Base-by-base conservation (phyloP, 2,797 vertebrate genomes). In the Scomberomorus guttatus region DNA sequence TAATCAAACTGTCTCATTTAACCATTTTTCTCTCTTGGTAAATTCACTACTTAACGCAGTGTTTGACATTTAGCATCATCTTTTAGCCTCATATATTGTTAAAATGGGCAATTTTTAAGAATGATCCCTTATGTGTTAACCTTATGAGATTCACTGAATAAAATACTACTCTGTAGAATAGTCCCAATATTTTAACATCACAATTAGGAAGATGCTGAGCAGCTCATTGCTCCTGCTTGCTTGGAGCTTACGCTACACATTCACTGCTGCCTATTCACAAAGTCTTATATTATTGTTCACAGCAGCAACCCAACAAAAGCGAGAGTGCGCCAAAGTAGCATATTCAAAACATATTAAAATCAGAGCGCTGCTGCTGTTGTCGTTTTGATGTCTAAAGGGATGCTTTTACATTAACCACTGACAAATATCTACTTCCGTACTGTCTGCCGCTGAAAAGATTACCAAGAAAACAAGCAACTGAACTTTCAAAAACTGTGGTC, bases 291-390 rank as follows among this genome's bases (percentile, higher is more conserved):
- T 83, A 64, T 80, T 81, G 81, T 84, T 85, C 83, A 74, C 63
- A 82, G 87, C 73, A 39, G 64, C 72, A 34, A 59, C 66, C 74
- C 52, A 60, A 76, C 72, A 70, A 55, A 39, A 75, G 65, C 3
- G 52, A 67, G 77, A 71, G 68, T 72, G 60, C 73, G 34, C 68
- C 78, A 81, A 83, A 82, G 79, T 39, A 69, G 75, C 65, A 46
- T 75, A 70, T 84, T 89, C 85, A 74, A 70, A 81, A 72, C 80
- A 66, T 75, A 82, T 92, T 89, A 82, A 81, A 86, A 84, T 85
- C 79, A 71, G 61, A 71, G 68, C 75, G 61, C 13, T 42, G 75
- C 77, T 57, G 48, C 72, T 57, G 66, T 72, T 90, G 83, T 87
- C 73, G 32, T 79, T 85, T 80, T 61, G 52, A 57, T 86, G 62